phyloP scores from a whole-genome alignment of 2,113 vertebrate genomes.

The Anguilla japonica region DNA sequence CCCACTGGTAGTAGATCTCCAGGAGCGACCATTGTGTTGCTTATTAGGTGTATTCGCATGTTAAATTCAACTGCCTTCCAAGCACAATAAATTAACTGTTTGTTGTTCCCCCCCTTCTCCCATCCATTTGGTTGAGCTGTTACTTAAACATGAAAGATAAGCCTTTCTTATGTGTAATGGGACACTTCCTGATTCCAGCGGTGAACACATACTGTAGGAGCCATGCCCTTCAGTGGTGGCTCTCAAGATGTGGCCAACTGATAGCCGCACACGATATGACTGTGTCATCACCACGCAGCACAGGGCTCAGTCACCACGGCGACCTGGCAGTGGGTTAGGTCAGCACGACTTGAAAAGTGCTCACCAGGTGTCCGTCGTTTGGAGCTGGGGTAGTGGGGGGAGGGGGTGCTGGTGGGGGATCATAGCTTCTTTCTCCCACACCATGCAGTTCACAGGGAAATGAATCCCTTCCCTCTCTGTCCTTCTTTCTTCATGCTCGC shows the following conservation, averaged over 20 bases:
- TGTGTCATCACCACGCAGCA: constrained; percentile 32
- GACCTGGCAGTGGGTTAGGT: constrained; percentile 25
- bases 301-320: constrained; percentile 40
- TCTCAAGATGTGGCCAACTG: background rate
- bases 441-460: constrained; percentile 19
- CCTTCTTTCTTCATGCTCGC: background rate
- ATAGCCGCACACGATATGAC: constrained; percentile 14
- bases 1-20: background rate
- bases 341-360: constrained; percentile 25
- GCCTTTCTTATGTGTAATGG: background rate
- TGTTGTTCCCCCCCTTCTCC: background rate
- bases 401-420: background rate
- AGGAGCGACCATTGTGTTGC: background rate
- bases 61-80: background rate
- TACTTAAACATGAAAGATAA: constrained; percentile 2
- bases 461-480: background rate
- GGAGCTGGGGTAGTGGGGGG: background rate
- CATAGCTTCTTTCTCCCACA: constrained; percentile 14
- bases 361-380: background rate
- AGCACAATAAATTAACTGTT: background rate
- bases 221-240: constrained; percentile 1
- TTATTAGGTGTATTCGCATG: background rate
- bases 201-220: constrained; percentile 12
- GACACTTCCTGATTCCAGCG: constrained; percentile 24
- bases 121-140: background rate